phyloP scores from a whole-genome alignment of 2,113 vertebrate genomes.

The Neopipo cinnamomea region DNA sequence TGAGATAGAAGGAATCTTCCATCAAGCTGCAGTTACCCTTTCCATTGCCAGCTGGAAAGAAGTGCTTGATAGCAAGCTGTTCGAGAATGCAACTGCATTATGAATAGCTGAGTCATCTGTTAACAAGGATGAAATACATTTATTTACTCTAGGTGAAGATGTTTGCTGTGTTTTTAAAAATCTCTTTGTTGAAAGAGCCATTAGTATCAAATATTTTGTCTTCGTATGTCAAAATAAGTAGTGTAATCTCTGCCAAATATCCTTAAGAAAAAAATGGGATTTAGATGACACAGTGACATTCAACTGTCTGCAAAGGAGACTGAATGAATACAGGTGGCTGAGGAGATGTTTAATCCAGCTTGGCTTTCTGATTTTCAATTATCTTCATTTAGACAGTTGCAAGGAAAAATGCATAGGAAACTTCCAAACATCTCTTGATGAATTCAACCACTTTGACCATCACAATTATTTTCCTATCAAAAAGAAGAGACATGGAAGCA shows the following conservation, averaged over 20 bases:
- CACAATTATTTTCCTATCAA: neutral
- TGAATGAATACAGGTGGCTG: neutral
- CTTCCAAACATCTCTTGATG: neutral
- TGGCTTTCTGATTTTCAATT: neutral
- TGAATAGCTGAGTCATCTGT: neutral
- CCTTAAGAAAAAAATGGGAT: neutral
- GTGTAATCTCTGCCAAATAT: neutral
- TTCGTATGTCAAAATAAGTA: neutral
- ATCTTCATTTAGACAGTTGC: neutral
- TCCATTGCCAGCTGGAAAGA: neutral
- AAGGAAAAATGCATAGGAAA: neutral
- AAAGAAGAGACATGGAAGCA: neutral
- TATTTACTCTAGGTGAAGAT: neutral
- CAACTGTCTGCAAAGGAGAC: neutral
- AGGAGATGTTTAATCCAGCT: neutral
- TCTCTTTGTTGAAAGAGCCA: neutral
- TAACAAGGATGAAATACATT: neutral
- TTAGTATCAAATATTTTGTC: conserved; percentile 2
- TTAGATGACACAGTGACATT: neutral
- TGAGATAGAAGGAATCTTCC: neutral
- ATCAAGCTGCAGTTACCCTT: neutral
- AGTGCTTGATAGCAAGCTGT: neutral
- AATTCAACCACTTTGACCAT: neutral
- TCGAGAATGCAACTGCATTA: neutral
- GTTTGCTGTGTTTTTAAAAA: neutral